Evolutionary conservation across 2,888 invertebrate species (phyloP), one percentile per base, ranked within the genome.

Genomic region (Gryllus longicercus): DNA sequence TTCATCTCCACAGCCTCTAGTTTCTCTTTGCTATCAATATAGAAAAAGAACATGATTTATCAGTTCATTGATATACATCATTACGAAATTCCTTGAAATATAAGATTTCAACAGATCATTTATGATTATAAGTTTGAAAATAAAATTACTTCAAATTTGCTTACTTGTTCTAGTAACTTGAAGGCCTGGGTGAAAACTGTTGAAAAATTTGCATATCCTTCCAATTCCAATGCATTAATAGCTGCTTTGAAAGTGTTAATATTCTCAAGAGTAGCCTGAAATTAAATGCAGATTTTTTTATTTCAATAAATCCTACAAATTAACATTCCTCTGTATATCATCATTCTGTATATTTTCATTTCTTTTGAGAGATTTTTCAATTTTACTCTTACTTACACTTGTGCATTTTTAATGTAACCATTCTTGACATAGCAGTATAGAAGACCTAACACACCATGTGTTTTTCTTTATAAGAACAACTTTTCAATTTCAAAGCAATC

Each of bases 191-290:
- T 91, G 83, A 98, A 93, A 12, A 97, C 98, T 80, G 89, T 87
- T 1, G 94, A 93, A 82, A 98, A 91, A 87, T 97, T 94, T 0
- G 98, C 97, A 85, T 95, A 92, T 14, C 94, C 94, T 80, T 92
- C 91, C 0, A 96, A 92, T 79, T 91, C 88, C 12, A 77, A n/a
- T 23, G 90, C 89, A 63, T 90, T 89, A 80, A 97, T 89, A 3
- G 91, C 91, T 76, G 92, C 89, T 84, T 92, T 93, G 84, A 96
- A 94, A 50, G 93, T 91, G 74, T 81, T 87, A 11, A 95, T 89
- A 87, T 96, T 96, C 86, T 96, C 96, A 50, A 93, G 92, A 10
- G 96, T 96, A 0, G 96, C 96, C 88, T 97, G 94, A 10, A 83
- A 83, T 74, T 78, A 75, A 38, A 38, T 38, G 38, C 38, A 25